A percentile compares a stretch with the other conserved stretches of the same genome.
Evolutionary conservation across 2,888 invertebrate species (phyloP).

Genomic region (Rapana venosa): DNA sequence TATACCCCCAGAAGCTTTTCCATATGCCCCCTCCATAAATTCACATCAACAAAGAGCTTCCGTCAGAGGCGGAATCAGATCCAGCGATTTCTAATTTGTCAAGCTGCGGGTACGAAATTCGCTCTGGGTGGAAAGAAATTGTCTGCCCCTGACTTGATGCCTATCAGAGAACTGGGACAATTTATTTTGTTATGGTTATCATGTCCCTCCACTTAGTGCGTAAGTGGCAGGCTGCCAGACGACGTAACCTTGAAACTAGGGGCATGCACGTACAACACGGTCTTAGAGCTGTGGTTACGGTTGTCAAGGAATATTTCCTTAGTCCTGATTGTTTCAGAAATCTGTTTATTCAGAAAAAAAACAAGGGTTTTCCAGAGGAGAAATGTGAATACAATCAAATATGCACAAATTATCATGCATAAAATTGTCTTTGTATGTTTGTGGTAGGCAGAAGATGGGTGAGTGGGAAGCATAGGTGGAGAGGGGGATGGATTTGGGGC

Average conservation of each 20-base stretch:
- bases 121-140: slow-evolving; percentile 17
- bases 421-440: no score
- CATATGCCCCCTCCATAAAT: slow-evolving; percentile 6
- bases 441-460: no score
- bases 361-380: no score
- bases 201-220: not conserved
- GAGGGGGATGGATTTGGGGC: no score
- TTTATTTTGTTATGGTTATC: slow-evolving; percentile 31
- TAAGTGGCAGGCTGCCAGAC: slow-evolving; percentile 13
- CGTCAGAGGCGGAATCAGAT: not conserved
- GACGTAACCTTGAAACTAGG: not conserved
- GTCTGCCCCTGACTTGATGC: slow-evolving; percentile 16
- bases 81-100: slow-evolving; percentile 14
- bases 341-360: no score
- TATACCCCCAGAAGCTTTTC: not conserved
- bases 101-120: not conserved
- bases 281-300: no score
- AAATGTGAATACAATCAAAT: no score
- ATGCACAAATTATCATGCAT: no score
- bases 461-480: no score
- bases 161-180: slow-evolving; percentile 8
- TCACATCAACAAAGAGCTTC: slow-evolving; percentile 7
- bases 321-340: no score
- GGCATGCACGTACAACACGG: not conserved
- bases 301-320: no score